Base-by-base conservation (phyloP, 2,113 vertebrate species). In the Antennarius striatus region DNA sequence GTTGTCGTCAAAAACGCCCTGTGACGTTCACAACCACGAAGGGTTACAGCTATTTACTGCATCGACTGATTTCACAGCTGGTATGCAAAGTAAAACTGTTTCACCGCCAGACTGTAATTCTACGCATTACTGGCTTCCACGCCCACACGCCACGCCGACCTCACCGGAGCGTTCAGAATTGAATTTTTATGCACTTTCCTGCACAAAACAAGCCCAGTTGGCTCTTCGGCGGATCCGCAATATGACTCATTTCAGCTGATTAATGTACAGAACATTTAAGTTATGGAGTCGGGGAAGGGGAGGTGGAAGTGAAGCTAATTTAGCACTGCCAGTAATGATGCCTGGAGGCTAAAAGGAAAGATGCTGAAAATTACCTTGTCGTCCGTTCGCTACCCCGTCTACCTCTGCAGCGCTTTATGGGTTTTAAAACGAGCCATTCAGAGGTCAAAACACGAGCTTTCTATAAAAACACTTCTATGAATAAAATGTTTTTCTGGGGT, bases 21-120 rank as follows among this genome's bases (percentile, higher is more conserved):
- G 53, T 63, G 64, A 79, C 57, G 80, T 63, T 73, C n/a, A 45
- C 56, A 67, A 15, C 53, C 50, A 16, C 57, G 22, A 64, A 83
- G 63, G 71, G 63, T 73, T 59, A 54, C 63, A 79, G 75, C 57
- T 70, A 71, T 83, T 85, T 81, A 73, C 55, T 30, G 56, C 71
- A 77, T 63, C 74, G 72, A 76, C 60, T 68, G 71, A 76, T 79
- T 85, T 83, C 40, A 77, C 73, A 67, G 50, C 66, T 63, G 78
- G 54, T 50, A 72, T 74, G 78, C 69, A 63, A 75, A 77, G 75
- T 69, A 47, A 53, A 71, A 42, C 64, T 71, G 61, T 65, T 61
- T 56, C 77, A 50, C 63, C 64, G 62, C 57, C 57, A 45, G 73
- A 57, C 77, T 61, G 75, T 59, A 77, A 75, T 65, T 81, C 72